Evolutionary conservation across 2,888 invertebrate species (phyloP), one percentile per base, ranked within the genome.

Genomic region (Gibbula magus): DNA sequence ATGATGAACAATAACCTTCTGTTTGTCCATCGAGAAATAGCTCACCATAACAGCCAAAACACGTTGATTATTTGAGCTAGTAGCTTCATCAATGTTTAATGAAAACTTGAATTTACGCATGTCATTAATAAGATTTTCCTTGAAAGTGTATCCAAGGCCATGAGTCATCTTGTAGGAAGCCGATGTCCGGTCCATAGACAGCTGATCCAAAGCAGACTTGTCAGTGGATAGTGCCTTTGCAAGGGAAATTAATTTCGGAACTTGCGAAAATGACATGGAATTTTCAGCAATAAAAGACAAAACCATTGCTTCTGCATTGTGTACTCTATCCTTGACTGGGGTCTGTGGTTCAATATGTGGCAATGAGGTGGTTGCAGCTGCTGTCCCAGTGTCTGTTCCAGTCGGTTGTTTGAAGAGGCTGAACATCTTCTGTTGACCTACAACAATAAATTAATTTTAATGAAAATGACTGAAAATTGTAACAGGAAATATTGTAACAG

Each of bases 21-120:
- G 75, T n/a, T 35, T 51, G 16, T 52, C 20, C 39, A 20, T n/a
- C 61, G 66, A 70, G 70, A 79, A 85, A 25, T 77, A 81, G 51
- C 79, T 81, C 0, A 83, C 79, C 4, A 86, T 74, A 20, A 84
- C 73, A 39, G 84, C 53, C 32, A 86, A 20, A 7, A 85, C 78
- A 16, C 75, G 80, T 20, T 82, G 39, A 10, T 80, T 70, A 29
- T 81, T 82, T 16, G 74, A 79, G 39, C 79, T 82, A 29, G 82
- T 82, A 25, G 51, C 51, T 66, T 81, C 81, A 75, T 82, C 82
- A 10, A 85, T 54, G 39, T 82, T 85, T 16, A 85, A 32, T 25
- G 82, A 83, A 54, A 84, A 82, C n/a, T 70, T 52, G 32, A 3
- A 39, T 51, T 35, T 18, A 20, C 66, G 56, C 45, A 84, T 22